Evolutionary conservation across 2,113 vertebrate genomes (phyloP).

Genomic region (Anarrhichthys ocellatus): DNA sequence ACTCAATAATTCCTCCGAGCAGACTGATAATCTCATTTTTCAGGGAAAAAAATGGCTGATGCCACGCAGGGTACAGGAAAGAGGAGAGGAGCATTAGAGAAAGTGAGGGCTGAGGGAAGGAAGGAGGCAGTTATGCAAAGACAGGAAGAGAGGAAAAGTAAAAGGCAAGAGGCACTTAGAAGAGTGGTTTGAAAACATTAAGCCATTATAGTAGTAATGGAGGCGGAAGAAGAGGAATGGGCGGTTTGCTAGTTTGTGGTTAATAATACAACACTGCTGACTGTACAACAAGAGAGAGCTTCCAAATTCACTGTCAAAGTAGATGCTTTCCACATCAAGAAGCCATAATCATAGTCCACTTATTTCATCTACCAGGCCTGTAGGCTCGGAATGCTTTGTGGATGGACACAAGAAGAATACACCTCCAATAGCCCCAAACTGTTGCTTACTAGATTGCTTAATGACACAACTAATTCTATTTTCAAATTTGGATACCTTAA

Average conservation of each 20-base stretch:
- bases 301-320: neutral
- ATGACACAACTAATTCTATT: no score
- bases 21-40: neutral
- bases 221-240: neutral
- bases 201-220: neutral
- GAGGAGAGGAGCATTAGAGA: constrained; percentile 4
- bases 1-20: neutral
- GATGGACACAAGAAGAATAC: neutral
- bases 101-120: neutral
- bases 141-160: constrained; percentile 4
- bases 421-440: neutral
- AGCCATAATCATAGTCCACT: neutral
- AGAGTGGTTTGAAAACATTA: constrained; percentile 27
- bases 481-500: no score
- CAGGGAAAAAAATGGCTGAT: neutral
- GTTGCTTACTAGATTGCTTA: no score
- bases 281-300: neutral
- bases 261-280: constrained; percentile 11
- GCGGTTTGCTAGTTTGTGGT: constrained; percentile 8
- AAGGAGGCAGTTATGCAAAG: neutral
- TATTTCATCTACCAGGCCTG: neutral
- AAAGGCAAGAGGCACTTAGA: neutral
- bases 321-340: neutral
- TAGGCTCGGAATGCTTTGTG: neutral
- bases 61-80: neutral